A percentile compares a stretch with the other conserved stretches of the same genome.
phyloP scores from a whole-genome alignment of 2,113 vertebrate species.

The Brachyhypopomus gauderio region DNA sequence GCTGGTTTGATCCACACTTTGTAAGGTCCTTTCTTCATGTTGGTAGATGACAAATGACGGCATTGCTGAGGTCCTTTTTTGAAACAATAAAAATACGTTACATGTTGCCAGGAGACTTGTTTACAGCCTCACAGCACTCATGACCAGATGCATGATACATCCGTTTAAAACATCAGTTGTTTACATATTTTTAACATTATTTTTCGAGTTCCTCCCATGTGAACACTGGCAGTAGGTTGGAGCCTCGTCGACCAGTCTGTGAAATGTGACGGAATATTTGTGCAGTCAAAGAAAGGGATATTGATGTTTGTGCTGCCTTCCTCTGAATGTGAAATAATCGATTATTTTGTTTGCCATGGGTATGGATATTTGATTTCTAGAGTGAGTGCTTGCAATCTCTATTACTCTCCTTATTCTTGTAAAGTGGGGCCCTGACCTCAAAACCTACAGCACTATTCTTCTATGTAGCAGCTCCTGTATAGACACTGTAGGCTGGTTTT shows the following conservation, averaged over 20 bases:
- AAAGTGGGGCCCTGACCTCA: not conserved
- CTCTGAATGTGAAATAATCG: slow-evolving; percentile 29
- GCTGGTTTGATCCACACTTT: not conserved
- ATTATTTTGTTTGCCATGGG: slow-evolving; percentile 36
- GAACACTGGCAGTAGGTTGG: not conserved
- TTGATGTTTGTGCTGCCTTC: not conserved
- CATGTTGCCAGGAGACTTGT: slow-evolving; percentile 5
- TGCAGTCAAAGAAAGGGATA: slow-evolving; percentile 15
- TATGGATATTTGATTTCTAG: slow-evolving; percentile 10
- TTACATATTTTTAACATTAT: slow-evolving; percentile 3
- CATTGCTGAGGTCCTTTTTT: not conserved
- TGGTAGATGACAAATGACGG: not conserved
- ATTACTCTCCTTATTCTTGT: slow-evolving; percentile 11
- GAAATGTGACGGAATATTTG: not conserved
- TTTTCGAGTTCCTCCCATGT: not conserved
- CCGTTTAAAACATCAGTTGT: not conserved
- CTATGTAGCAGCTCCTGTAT: not conserved
- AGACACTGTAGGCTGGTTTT: slow-evolving; percentile 34
- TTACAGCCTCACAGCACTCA: not conserved
- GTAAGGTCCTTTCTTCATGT: not conserved
- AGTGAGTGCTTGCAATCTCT: not conserved
- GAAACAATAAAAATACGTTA: slow-evolving; percentile 1
- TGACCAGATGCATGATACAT: not conserved
- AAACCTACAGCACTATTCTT: not conserved
- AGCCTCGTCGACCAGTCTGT: slow-evolving; percentile 18